Evolutionary conservation across 2,113 vertebrate genomes (phyloP).

Genomic region (Muntiacus reevesi): DNA sequence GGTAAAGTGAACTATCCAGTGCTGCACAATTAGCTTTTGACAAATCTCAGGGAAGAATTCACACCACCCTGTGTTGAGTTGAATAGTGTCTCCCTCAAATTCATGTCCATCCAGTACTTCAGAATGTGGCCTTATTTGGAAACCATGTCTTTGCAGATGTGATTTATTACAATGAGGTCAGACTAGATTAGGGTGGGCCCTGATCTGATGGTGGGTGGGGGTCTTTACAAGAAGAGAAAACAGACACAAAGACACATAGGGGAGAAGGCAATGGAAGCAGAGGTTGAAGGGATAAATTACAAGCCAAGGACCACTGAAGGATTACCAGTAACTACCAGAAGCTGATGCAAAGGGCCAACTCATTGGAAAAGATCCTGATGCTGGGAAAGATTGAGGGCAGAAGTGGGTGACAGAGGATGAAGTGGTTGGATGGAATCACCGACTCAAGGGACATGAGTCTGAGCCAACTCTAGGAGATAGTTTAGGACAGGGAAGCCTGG

Average conservation of each 20-base stretch:
- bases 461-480: background rate
- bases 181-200: background rate
- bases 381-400: background rate
- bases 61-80: background rate
- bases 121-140: background rate
- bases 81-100: background rate
- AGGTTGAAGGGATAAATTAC: background rate
- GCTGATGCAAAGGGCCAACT: background rate
- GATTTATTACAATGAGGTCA: background rate
- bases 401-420: background rate
- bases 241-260: rapidly evolving
- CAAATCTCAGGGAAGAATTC: background rate
- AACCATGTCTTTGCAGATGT: background rate
- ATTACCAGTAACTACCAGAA: background rate
- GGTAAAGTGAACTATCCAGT: background rate
- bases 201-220: background rate
- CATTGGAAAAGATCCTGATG: background rate
- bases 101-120: background rate
- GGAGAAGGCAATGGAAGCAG: background rate
- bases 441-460: background rate
- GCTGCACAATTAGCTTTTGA: background rate
- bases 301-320: background rate
- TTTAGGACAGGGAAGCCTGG: background rate
- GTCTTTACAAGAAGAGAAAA: background rate
- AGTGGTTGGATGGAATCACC: background rate